These are phyloP conservation scores for Antigone vipio DNA, from an alignment of 2,113 vertebrate genomes.

Conservation along the genomic window DNA sequence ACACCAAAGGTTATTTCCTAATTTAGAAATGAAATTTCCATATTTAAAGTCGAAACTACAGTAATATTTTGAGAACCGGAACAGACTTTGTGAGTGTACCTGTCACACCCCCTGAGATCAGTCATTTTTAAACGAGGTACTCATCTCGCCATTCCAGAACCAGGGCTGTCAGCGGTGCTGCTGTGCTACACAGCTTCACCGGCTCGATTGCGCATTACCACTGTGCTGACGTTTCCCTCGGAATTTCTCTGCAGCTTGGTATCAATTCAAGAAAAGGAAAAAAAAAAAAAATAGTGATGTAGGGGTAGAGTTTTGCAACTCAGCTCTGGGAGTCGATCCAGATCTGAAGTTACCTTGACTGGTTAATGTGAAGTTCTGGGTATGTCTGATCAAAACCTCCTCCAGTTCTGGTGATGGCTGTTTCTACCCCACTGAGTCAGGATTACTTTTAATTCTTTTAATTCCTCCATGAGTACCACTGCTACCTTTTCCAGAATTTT, in stretches of 20 bases:
- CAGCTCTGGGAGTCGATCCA: not conserved
- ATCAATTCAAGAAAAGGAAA: not conserved
- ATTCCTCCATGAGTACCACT: not conserved
- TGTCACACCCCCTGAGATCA: not conserved
- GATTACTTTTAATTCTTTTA: not conserved
- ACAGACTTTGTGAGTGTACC: not conserved
- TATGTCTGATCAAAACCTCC: not conserved
- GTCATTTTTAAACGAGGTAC: not conserved
- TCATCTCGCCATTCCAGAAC: not conserved
- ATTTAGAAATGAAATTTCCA: slow-evolving; percentile 4
- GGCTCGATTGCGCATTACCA: accelerated
- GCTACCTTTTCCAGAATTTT: not conserved
- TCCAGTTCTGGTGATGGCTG: not conserved
- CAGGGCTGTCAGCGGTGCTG: not conserved
- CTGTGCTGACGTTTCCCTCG: not conserved
- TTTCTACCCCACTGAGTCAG: not conserved
- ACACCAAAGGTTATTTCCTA: not conserved
- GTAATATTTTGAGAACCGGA: not conserved
- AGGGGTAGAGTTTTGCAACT: not conserved
- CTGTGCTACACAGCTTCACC: not conserved
- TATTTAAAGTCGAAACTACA: not conserved
- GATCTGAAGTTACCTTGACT: not conserved
- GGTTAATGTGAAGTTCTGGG: not conserved
- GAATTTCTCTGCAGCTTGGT: not conserved
- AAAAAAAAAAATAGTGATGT: not conserved